These are phyloP conservation scores for Vimba vimba DNA, from an alignment of 2,113 vertebrate genomes.

Conservation along the genomic window DNA sequence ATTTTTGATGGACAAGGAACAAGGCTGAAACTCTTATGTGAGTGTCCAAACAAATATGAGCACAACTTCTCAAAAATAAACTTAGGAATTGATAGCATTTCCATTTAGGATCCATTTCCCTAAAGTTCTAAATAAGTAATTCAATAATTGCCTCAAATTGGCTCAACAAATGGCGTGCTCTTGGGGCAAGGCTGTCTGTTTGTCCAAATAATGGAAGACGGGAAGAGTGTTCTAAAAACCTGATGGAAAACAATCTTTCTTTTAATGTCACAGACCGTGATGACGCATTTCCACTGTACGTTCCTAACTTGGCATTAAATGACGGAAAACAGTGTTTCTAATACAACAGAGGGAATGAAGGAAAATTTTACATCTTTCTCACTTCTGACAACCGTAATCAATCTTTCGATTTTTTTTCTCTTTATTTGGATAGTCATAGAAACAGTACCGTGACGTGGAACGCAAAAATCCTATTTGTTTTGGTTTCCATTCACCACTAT, in stretches of 20 bases:
- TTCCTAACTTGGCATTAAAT: no score
- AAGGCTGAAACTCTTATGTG: not conserved
- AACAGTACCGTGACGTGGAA: no score
- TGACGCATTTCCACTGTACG: no score
- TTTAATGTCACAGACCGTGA: not conserved
- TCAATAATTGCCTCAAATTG: not conserved
- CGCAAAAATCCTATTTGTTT: no score
- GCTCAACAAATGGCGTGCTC: not conserved
- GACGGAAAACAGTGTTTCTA: no score
- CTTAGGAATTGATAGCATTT: not conserved
- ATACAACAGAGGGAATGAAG: no score
- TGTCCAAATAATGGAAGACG: not conserved
- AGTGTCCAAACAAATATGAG: not conserved
- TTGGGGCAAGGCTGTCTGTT: no score
- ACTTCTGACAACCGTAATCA: no score
- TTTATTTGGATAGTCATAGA: no score
- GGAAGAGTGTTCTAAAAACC: not conserved
- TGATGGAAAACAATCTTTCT: not conserved
- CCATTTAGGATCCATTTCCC: not conserved
- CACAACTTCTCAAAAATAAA: not conserved
- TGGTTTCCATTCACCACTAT: no score
- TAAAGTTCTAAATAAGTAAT: not conserved
- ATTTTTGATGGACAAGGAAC: constrained; percentile 5
- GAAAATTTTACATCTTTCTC: no score
- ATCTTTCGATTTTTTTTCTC: no score